Evolutionary conservation across 2,797 vertebrate species (phyloP).

Genomic region (Microctenopoma lineatum): DNA sequence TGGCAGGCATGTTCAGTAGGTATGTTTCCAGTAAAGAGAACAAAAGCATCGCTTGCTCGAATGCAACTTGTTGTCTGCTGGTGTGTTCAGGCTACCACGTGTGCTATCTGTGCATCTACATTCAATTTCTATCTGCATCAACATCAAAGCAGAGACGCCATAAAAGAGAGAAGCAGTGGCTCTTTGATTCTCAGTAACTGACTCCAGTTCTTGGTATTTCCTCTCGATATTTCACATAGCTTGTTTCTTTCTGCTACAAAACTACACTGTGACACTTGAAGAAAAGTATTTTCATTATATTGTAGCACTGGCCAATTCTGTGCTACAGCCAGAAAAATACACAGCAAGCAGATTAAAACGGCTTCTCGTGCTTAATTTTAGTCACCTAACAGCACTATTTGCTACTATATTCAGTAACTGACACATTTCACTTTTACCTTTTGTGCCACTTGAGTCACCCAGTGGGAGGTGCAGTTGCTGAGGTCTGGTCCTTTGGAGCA

Average conservation of each 20-base stretch:
- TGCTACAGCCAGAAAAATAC: slow-evolving; percentile 27
- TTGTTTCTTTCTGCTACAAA: slow-evolving; percentile 34
- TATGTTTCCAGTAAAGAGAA: slow-evolving; percentile 26
- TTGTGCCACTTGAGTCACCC: slow-evolving; percentile 97
- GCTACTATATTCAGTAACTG: slow-evolving; percentile 28
- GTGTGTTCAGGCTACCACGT: slow-evolving; percentile 19
- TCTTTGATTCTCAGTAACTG: slow-evolving; percentile 57
- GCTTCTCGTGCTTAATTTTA: slow-evolving; percentile 10
- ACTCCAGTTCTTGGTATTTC: slow-evolving; percentile 51
- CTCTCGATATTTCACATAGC: slow-evolving; percentile 38
- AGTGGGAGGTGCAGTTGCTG: slow-evolving; percentile 98
- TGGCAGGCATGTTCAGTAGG: slow-evolving; percentile 23
- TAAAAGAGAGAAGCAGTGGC: slow-evolving; percentile 40
- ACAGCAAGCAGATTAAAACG: slow-evolving; percentile 24
- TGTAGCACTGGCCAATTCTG: slow-evolving; percentile 23
- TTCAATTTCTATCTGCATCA: slow-evolving; percentile 57
- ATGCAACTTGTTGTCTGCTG: slow-evolving; percentile 22
- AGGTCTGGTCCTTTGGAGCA: slow-evolving; percentile 95
- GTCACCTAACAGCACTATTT: slow-evolving; percentile 15
- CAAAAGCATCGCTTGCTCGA: slow-evolving; percentile 33
- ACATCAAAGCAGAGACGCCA: slow-evolving; percentile 62
- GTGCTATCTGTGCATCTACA: slow-evolving; percentile 45
- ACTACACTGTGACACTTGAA: slow-evolving; percentile 17
- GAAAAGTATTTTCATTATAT: slow-evolving; percentile 17
- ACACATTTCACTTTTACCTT: slow-evolving; percentile 86